phyloP scores from a whole-genome alignment of 1,140 invertebrate species.

The Cotesia chilonis region DNA sequence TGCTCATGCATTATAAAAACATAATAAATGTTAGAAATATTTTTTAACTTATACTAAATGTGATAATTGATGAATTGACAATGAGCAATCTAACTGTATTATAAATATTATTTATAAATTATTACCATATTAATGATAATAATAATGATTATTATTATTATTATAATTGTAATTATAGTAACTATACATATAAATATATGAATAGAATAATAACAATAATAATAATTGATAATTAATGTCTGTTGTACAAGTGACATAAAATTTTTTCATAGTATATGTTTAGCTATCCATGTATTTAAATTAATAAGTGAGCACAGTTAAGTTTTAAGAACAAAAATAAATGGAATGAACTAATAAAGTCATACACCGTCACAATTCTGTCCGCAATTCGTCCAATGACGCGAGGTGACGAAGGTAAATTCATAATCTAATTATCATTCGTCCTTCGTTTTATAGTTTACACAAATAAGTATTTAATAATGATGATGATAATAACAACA shows the following conservation, averaged over 20 bases:
- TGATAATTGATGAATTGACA: constrained; percentile 66
- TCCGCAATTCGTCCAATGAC: constrained; percentile 53
- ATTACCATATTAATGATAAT: constrained; percentile 27
- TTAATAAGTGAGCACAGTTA: constrained; percentile 13
- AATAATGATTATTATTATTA: constrained; percentile 18
- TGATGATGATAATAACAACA: no score
- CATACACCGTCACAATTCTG: constrained; percentile 50
- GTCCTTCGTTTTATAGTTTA: constrained; percentile 41
- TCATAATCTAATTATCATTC: constrained; percentile 9
- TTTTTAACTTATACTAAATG: constrained; percentile 67
- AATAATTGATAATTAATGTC: constrained; percentile 51
- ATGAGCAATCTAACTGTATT: constrained; percentile 66
- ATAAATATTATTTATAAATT: constrained; percentile 50
- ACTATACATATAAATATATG: constrained; percentile 43
- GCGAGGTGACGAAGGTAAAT: constrained; percentile 42
- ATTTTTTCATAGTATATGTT: constrained; percentile 38
- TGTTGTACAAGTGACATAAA: constrained; percentile 56
- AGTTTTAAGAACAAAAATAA: constrained; percentile 19
- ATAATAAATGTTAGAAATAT: constrained; percentile 63
- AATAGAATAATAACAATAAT: neutral
- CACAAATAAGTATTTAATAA: constrained; percentile 31
- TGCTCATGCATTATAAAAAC: constrained; percentile 28
- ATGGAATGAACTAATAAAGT: constrained; percentile 24
- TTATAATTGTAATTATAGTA: constrained; percentile 43
- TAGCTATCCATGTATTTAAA: constrained; percentile 27